phyloP scores from a whole-genome alignment of 2,888 invertebrate genomes.

The Euzetes globulus region DNA sequence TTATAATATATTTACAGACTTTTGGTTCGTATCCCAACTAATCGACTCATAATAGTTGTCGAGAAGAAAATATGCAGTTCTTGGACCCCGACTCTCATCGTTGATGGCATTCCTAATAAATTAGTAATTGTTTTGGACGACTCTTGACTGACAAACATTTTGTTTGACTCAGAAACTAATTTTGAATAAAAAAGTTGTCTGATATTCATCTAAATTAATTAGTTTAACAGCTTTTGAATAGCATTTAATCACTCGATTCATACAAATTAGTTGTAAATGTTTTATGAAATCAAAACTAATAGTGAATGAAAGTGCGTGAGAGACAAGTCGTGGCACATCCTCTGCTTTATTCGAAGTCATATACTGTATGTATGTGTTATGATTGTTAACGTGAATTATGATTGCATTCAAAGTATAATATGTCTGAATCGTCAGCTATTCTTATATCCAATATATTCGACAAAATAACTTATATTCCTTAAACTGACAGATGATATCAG shows the following conservation, averaged over 20 bases:
- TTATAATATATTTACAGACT: not conserved
- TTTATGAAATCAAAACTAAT: not conserved
- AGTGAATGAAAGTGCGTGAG: constrained; percentile 8
- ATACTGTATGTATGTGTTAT: not conserved
- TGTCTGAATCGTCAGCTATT: not conserved
- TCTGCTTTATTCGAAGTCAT: not conserved
- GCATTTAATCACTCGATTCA: not conserved
- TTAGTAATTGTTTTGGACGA: not conserved
- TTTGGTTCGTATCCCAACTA: not conserved
- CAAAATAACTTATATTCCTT: constrained; percentile 14
- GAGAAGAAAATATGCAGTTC: constrained; percentile 3
- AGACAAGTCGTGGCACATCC: not conserved
- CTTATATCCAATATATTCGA: not conserved
- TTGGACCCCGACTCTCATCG: not conserved
- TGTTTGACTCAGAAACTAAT: not conserved
- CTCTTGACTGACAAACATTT: not conserved
- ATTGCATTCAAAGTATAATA: not conserved
- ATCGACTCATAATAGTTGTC: constrained; percentile 9
- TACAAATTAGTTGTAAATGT: not conserved
- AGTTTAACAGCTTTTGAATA: not conserved
- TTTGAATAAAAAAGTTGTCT: not conserved
- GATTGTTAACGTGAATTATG: constrained; percentile 15
- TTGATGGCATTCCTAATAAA: not conserved
- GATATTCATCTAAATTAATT: too few relatives aligned
- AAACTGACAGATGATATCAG: constrained; percentile 1